Percentiles rank a stretch among this genome's conserved stretches.
Evolutionary conservation across 2,113 vertebrate genomes (phyloP).

Genomic region (Epinephelus fuscoguttatus): DNA sequence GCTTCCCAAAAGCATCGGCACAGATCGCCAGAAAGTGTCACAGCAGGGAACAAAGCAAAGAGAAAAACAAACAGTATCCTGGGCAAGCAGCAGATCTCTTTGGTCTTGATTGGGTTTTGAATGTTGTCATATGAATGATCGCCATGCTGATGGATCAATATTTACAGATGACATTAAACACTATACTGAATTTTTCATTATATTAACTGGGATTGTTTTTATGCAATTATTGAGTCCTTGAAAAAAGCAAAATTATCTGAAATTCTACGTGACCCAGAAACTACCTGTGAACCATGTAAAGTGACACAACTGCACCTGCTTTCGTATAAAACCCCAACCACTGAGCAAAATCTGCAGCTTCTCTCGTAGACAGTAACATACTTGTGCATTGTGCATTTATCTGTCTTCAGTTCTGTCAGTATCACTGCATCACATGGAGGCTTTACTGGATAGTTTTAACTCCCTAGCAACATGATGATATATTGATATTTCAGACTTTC

Average conservation of each 20-base stretch:
- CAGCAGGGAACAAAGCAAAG: conserved; percentile 14
- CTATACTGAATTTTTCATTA: background rate
- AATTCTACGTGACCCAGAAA: too few species aligned
- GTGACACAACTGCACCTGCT: too few species aligned
- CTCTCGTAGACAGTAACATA: background rate
- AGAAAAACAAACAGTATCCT: conserved; percentile 6
- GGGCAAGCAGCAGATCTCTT: background rate
- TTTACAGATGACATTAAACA: conserved; percentile 16
- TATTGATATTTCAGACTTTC: background rate
- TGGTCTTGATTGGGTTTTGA: background rate
- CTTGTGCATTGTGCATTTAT: background rate
- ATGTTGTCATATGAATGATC: background rate
- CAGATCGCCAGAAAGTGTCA: conserved; percentile 12
- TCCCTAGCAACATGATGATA: background rate
- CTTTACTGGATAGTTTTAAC: background rate
- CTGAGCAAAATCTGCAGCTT: too few species aligned
- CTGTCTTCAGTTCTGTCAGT: too few species aligned
- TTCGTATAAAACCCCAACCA: background rate
- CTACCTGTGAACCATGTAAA: background rate
- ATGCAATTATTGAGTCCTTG: background rate
- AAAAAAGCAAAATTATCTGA: background rate
- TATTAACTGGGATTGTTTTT: background rate
- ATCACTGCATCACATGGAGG: background rate
- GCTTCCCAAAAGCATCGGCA: conserved; percentile 13
- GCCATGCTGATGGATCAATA: background rate